Evolutionary conservation across 2,113 vertebrate genomes (phyloP).

Genomic region (Gymnobelideus leadbeateri): DNA sequence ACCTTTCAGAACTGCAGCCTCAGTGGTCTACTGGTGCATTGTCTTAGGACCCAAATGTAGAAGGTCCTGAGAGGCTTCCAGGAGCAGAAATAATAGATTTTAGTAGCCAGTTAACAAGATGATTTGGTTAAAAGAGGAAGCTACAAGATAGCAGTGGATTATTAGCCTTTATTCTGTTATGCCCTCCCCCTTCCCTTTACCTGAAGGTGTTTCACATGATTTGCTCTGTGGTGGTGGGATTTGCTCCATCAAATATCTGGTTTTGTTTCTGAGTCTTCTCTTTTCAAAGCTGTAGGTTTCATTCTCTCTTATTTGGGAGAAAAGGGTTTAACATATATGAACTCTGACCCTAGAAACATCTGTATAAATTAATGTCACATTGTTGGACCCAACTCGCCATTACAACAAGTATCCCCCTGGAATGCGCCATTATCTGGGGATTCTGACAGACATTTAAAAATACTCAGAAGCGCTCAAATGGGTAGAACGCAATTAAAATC

Average conservation of each 20-base stretch:
- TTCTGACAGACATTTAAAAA: neutral
- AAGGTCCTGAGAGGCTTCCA: neutral
- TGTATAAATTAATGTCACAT: slow-evolving; percentile 6
- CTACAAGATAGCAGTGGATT: neutral
- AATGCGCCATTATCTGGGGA: neutral
- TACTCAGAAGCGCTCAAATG: neutral
- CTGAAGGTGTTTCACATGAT: neutral
- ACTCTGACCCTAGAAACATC: neutral
- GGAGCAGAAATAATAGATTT: neutral
- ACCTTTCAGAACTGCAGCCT: neutral
- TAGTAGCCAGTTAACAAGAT: neutral
- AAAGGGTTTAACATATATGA: neutral
- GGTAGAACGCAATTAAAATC: neutral
- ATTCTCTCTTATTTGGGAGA: slow-evolving; percentile 30
- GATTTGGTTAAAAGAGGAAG: neutral
- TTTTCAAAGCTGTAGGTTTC: neutral
- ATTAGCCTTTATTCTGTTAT: neutral
- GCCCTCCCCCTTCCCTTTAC: neutral
- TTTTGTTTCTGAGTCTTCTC: neutral
- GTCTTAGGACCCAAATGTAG: neutral
- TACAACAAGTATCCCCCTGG: neutral
- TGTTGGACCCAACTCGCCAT: neutral
- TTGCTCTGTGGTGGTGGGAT: neutral
- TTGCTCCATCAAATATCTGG: neutral
- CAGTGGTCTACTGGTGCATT: neutral